Conservation (phyloP, 2,888 invertebrate species). For the Drosophila rubida region DNA sequence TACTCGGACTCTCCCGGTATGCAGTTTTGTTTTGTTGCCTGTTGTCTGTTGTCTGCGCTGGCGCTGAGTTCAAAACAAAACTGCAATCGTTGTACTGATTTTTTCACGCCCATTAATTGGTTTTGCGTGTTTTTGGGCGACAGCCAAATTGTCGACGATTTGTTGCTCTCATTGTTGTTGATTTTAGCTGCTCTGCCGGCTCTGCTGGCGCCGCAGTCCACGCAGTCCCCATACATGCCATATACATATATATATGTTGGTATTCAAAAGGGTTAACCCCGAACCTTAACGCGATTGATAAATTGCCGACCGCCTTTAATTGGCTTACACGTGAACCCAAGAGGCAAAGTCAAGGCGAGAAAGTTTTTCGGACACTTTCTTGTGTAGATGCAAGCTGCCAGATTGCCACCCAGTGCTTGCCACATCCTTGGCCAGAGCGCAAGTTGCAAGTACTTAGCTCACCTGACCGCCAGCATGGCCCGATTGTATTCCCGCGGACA, state of each 20-base stretch:
- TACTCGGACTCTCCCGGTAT: too few species aligned
- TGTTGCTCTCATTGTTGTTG: constrained; percentile 57
- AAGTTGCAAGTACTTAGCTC: constrained; percentile 48
- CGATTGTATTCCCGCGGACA: constrained; percentile 77
- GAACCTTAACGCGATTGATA: constrained; percentile 47
- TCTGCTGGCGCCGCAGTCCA: constrained; percentile 15
- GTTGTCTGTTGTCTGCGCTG: too few species aligned
- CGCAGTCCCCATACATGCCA: background rate
- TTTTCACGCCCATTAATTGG: constrained; percentile 80
- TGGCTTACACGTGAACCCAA: constrained; percentile 47
- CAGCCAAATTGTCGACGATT: constrained; percentile 78
- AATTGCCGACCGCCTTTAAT: constrained; percentile 57
- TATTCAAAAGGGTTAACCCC: constrained; percentile 35
- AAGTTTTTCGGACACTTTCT: constrained; percentile 53
- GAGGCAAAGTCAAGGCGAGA: constrained; percentile 34
- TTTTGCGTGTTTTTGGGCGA: constrained; percentile 75
- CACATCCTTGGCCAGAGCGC: background rate
- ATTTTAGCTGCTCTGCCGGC: constrained; percentile 35
- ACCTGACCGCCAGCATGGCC: constrained; percentile 76
- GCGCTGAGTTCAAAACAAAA: constrained; percentile 60
- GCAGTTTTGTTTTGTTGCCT: too few species aligned
- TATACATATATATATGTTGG: too few species aligned
- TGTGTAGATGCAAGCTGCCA: constrained; percentile 28
- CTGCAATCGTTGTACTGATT: constrained; percentile 61
- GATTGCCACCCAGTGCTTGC: constrained; percentile 60